phyloP scores from a whole-genome alignment of 2,888 invertebrate species.

The Perizoma flavofasciatum region DNA sequence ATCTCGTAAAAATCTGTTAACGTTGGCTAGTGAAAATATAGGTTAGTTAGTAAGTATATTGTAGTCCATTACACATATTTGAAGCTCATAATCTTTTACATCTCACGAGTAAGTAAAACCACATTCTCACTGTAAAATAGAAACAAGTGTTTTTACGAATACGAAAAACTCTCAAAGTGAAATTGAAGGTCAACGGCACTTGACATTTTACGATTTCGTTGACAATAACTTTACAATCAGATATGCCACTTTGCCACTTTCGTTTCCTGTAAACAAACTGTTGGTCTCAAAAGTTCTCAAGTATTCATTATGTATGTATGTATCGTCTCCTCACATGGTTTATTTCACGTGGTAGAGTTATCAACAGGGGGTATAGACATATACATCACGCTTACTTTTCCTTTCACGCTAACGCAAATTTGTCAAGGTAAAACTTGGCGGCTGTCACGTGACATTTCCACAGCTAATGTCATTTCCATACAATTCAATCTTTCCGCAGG shows the following conservation, averaged over 20 bases:
- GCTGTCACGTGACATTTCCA: too few relatives aligned
- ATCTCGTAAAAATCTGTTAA: too few relatives aligned
- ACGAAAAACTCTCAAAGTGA: conserved; percentile 3
- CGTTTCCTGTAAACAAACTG: not conserved
- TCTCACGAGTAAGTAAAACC: too few relatives aligned
- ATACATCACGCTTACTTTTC: too few relatives aligned
- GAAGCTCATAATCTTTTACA: too few relatives aligned
- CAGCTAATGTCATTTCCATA: too few relatives aligned
- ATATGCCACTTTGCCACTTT: conserved; percentile 24
- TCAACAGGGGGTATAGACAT: conserved; percentile 1
- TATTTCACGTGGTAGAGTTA: conserved; percentile 8
- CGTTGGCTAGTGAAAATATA: too few relatives aligned
- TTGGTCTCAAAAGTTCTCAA: not conserved
- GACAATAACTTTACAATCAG: conserved; percentile 32
- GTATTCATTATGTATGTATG: not conserved
- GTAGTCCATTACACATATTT: too few relatives aligned
- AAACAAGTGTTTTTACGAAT: not conserved
- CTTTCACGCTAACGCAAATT: too few relatives aligned
- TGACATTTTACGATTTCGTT: conserved; percentile 30
- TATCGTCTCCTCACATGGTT: conserved; percentile 17
- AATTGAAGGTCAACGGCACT: conserved; percentile 32
- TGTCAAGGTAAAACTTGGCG: too few relatives aligned
- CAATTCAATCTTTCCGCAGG: too few relatives aligned
- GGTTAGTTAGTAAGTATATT: too few relatives aligned
- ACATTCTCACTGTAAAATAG: not conserved